Base-by-base conservation (phyloP, 2,113 vertebrate species). In the Melanocharis versteri region DNA sequence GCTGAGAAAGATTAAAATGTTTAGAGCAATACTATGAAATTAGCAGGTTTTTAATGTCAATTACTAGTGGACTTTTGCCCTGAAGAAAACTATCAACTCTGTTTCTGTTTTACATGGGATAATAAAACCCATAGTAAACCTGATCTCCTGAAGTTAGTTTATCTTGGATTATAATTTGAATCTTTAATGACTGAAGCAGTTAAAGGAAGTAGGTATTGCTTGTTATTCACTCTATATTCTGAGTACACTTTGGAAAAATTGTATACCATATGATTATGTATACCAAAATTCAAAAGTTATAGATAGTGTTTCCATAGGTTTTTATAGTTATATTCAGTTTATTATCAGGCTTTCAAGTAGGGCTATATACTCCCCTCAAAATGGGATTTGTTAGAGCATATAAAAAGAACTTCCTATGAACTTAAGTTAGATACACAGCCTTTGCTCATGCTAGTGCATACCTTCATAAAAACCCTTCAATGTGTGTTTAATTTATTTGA, bases 401-500 rank as follows among this genome's bases (percentile, higher is more conserved):
- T 96, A 93, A 98, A 97, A 96, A 96, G 86, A 96, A 73, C 35
- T 93, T 72, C 47, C 72, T 95, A 68, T 88, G 60, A 91, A 92
- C 42, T 93, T 84, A 87, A 83, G 47, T 58, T 91, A 53, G 45
- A 95, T 87, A 81, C 39, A 66, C 47, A 96, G 82, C 65, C 71
- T 83, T 91, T 89, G 82, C 33, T 44, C 27, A 87, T 95, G 62
- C 37, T 87, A 60, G 73, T 92, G 78, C 90, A 95, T 92, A 96
- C 83, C 93, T 97, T 76, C 82, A 83, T 83, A 90, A 96, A 97
- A 96, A 79, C 44, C 60, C 58, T 95, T 97, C 96, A 97, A 96
- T 88, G 75, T 95, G 70, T 90, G 73, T 96, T 98, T 97, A 96
- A 97, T 97, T 95, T 96, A 94, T 96, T 97, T 98, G 53, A 97